phyloP scores from a whole-genome alignment of 2,113 vertebrate species.

The Arenaria interpres region DNA sequence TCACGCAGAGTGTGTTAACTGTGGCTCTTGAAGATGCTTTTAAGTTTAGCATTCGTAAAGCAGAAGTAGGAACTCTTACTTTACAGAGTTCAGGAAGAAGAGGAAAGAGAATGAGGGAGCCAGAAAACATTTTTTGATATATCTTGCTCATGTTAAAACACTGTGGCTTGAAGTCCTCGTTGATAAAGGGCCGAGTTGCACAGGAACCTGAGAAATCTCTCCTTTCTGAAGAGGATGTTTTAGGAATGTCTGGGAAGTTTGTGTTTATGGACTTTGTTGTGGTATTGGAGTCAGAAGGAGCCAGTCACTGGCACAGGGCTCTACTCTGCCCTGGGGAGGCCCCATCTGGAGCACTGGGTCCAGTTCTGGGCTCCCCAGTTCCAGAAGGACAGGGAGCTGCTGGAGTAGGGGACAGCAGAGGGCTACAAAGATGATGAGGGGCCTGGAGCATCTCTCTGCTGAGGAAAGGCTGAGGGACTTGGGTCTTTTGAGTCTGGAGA shows the following conservation, averaged over 20 bases:
- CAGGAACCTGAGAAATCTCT: not conserved
- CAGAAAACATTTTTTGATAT: not conserved
- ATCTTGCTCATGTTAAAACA: not conserved
- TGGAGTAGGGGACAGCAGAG: no score
- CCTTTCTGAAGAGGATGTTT: not conserved
- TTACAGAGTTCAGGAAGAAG: not conserved
- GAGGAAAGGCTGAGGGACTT: no score
- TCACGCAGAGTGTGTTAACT: fast-evolving
- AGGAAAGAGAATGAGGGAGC: not conserved
- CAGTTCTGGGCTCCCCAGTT: no score
- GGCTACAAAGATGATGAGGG: no score
- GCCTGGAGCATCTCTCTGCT: no score
- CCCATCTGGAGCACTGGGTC: no score
- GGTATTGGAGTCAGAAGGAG: not conserved
- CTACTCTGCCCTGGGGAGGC: no score
- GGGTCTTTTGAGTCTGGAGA: no score
- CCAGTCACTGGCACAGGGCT: no score
- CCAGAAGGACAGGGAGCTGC: no score
- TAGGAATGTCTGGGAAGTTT: not conserved
- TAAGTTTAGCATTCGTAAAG: not conserved
- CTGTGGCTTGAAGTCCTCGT: not conserved
- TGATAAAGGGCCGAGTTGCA: not conserved
- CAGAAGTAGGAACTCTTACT: not conserved
- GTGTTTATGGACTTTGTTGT: not conserved
- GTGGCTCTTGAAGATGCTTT: not conserved